A percentile compares a stretch with the other conserved stretches of the same genome.
These are phyloP conservation scores for Clarias laeviceps DNA, from an alignment of 2,797 vertebrate genomes.

Conservation along the genomic window DNA sequence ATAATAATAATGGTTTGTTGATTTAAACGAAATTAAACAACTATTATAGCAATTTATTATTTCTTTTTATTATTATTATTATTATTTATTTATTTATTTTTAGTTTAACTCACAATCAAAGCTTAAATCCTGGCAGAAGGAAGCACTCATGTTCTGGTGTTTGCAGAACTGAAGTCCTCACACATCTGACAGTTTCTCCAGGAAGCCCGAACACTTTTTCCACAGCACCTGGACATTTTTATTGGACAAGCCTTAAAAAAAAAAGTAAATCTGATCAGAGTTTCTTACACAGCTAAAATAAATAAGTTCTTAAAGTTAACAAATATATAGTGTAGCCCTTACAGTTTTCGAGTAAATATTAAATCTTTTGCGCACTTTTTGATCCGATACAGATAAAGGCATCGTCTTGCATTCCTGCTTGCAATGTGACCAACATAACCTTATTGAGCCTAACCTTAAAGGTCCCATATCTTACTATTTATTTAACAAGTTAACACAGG, in stretches of 20 bases:
- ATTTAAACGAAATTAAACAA: no score
- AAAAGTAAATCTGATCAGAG: background rate
- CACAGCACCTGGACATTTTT: background rate
- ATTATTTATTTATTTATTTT: background rate
- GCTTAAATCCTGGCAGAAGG: background rate
- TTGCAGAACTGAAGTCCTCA: background rate
- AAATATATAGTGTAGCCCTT: background rate
- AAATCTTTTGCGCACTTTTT: background rate
- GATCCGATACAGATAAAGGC: background rate
- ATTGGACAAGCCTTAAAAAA: background rate
- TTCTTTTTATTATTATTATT: background rate
- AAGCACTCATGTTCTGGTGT: background rate
- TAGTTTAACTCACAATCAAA: background rate
- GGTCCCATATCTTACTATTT: no score
- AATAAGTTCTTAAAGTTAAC: background rate
- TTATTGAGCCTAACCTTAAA: background rate
- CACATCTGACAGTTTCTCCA: background rate
- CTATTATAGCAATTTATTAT: no score
- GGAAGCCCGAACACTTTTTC: background rate
- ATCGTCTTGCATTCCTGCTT: background rate
- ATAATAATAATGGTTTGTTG: no score
- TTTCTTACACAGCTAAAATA: background rate
- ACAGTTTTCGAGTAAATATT: background rate
- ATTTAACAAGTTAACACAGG: no score
- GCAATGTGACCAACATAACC: background rate